These are phyloP conservation scores for Hoplostethus atlanticus DNA, from an alignment of 2,797 vertebrate genomes.

Conservation along the genomic window DNA sequence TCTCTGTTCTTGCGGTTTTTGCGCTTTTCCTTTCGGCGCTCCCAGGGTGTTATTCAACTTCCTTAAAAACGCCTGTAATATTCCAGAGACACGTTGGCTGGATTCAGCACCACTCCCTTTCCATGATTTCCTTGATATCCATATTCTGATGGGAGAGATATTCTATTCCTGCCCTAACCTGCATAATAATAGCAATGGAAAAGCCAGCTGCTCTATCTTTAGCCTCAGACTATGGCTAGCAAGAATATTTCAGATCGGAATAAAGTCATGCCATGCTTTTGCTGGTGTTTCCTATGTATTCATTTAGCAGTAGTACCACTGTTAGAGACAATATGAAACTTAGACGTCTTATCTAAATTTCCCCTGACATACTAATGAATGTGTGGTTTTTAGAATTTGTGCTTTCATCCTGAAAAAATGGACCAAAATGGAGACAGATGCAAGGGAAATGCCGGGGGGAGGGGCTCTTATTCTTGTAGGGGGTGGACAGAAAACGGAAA, in stretches of 20 bases:
- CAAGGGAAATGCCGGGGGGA: neutral
- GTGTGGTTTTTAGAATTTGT: neutral
- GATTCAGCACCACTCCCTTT: slow-evolving; percentile 65
- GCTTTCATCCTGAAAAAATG: slow-evolving; percentile 8
- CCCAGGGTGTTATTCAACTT: slow-evolving; percentile 68
- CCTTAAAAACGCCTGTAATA: slow-evolving; percentile 59
- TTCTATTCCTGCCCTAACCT: slow-evolving; percentile 54
- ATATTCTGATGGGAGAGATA: slow-evolving; percentile 54
- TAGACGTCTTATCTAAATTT: neutral
- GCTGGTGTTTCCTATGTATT: slow-evolving; percentile 5
- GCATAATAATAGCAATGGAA: slow-evolving; percentile 28
- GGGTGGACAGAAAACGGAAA: slow-evolving; percentile 25
- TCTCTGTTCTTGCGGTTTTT: slow-evolving; percentile 33
- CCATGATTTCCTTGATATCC: slow-evolving; percentile 67
- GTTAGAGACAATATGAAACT: neutral
- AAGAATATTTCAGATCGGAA: neutral
- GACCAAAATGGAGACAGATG: slow-evolving; percentile 25
- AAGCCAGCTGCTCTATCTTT: slow-evolving; percentile 19
- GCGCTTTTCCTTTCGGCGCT: slow-evolving; percentile 52
- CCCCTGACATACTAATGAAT: too few relatives aligned
- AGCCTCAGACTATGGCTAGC: neutral
- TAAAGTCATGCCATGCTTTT: neutral
- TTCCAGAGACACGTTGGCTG: slow-evolving; percentile 62
- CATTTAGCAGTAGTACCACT: neutral
- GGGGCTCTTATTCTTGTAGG: slow-evolving; percentile 4